Percentiles rank a stretch among this genome's conserved stretches.
phyloP scores from a whole-genome alignment of 1,140 invertebrate genomes.

The Parasteatoda tepidariorum region DNA sequence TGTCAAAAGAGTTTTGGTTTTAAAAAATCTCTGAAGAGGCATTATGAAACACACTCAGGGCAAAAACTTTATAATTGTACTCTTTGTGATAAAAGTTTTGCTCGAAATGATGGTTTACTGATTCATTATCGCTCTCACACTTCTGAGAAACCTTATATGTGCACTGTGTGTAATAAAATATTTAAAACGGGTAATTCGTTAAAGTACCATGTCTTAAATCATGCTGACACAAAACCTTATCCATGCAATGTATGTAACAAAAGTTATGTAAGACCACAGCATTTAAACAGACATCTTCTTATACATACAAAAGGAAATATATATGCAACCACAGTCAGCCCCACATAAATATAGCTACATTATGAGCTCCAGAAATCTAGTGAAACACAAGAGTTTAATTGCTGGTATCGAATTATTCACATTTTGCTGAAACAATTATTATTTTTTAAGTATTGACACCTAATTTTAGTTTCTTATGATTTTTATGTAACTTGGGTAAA shows the following conservation, averaged over 20 bases:
- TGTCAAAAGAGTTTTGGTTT: conserved; percentile 89
- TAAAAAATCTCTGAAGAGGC: conserved; percentile 71
- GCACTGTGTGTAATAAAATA: background rate
- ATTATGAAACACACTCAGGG: conserved; percentile 50
- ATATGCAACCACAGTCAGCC: no score
- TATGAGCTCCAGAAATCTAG: no score
- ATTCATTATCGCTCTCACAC: background rate
- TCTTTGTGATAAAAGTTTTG: background rate
- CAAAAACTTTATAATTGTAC: background rate
- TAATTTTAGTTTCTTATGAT: no score
- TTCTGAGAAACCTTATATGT: background rate
- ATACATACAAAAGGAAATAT: no score
- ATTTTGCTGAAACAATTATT: no score
- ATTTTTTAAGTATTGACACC: no score
- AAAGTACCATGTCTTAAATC: background rate
- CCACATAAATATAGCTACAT: no score
- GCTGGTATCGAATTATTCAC: no score
- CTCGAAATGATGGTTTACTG: background rate
- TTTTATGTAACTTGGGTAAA: no score
- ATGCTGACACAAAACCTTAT: background rate
- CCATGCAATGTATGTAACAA: background rate
- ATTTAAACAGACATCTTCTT: no score
- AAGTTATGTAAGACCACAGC: no score
- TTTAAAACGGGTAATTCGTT: background rate
- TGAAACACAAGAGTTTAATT: no score